Conservation (phyloP, 2,888 invertebrate genomes). For the Leucophora obtusa region DNA sequence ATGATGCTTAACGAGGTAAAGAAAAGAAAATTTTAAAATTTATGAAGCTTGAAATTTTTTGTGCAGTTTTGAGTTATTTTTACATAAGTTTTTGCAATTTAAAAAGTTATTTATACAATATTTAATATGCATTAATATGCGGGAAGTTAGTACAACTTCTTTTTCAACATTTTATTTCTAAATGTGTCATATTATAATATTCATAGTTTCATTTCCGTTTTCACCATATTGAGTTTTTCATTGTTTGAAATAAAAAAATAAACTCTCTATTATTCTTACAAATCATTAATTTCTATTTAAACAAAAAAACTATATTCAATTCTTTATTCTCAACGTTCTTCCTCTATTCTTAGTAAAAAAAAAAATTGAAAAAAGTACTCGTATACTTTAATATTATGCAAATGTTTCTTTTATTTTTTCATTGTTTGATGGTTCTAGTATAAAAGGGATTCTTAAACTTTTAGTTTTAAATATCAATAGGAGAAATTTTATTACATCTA, state of each 20-base stretch:
- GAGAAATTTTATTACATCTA: no score
- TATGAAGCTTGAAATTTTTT: constrained; percentile 41
- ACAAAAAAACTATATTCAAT: constrained; percentile 17
- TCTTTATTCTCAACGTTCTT: constrained; percentile 32
- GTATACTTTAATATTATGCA: constrained; percentile 51
- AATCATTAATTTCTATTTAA: constrained; percentile 54
- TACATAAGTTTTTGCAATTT: background rate
- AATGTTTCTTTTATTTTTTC: constrained; percentile 44
- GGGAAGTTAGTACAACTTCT: constrained; percentile 20
- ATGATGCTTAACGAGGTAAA: constrained; percentile 50
- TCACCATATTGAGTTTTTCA: constrained; percentile 40
- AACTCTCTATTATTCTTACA: constrained; percentile 34
- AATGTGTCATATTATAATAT: constrained; percentile 19
- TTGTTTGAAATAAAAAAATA: constrained; percentile 2
- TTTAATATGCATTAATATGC: constrained; percentile 11
- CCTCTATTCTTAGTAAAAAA: constrained; percentile 38
- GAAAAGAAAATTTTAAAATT: constrained; percentile 23
- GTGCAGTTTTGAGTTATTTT: background rate
- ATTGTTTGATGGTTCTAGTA: background rate
- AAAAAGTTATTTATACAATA: background rate
- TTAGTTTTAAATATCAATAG: background rate
- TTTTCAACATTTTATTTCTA: background rate
- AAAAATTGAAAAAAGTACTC: constrained; percentile 3
- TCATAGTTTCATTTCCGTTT: constrained; percentile 57
- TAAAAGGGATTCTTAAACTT: background rate